Evolutionary conservation across 2,797 vertebrate species (phyloP).

Genomic region (Pteropus rufus): DNA sequence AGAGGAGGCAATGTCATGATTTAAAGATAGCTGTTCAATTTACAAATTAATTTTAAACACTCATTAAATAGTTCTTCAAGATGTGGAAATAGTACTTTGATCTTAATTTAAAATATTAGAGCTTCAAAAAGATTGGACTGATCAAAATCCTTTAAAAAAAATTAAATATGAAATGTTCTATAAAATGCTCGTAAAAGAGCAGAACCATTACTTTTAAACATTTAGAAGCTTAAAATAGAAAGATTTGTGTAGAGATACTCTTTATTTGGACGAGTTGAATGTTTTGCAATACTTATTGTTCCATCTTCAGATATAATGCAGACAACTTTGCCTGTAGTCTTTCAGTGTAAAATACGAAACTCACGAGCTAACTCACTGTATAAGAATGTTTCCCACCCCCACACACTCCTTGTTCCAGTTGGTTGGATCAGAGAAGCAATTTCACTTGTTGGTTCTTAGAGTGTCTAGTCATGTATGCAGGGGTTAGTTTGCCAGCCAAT

Average conservation of each 20-base stretch:
- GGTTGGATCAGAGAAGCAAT: conserved; percentile 85
- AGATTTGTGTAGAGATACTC: neutral
- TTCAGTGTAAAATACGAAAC: conserved; percentile 76
- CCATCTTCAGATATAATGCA: conserved; percentile 59
- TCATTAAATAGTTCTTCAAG: neutral
- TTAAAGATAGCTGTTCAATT: neutral
- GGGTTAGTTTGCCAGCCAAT: conserved; percentile 91
- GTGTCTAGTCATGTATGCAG: conserved; percentile 86
- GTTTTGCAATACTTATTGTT: conserved; percentile 58
- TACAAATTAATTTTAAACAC: conserved; percentile 14
- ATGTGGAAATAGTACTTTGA: neutral
- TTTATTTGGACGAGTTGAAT: conserved; percentile 14
- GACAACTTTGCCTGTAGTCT: conserved; percentile 63
- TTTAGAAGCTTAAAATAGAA: conserved; percentile 6
- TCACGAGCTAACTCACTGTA: conserved; percentile 77
- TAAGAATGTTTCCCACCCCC: conserved; percentile 64
- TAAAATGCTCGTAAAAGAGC: neutral
- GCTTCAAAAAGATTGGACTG: neutral
- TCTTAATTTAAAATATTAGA: conserved; percentile 3
- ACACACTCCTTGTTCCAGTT: conserved; percentile 79
- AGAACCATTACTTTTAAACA: neutral
- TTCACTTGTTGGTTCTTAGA: conserved; percentile 85
- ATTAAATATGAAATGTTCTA: neutral
- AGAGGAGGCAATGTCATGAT: neutral
- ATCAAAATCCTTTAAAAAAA: conserved; percentile 37